A percentile compares a stretch with the other conserved stretches of the same genome.
These are phyloP conservation scores for Hirtodrosophila alboralis DNA, from an alignment of 2,888 invertebrate genomes.

Conservation along the genomic window DNA sequence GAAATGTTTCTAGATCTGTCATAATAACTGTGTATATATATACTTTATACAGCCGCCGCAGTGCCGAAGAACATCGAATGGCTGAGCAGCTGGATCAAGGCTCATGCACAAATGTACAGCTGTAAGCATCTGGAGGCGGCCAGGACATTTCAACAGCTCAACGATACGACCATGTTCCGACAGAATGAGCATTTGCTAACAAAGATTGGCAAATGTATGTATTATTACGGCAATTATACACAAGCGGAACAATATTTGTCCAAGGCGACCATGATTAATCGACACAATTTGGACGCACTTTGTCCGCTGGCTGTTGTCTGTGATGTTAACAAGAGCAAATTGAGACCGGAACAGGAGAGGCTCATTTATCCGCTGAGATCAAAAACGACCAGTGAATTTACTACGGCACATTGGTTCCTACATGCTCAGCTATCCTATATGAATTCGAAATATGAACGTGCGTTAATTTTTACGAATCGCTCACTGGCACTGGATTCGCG, in stretches of 20 bases:
- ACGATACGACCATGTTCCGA: constrained; percentile 87
- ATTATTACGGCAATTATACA: constrained; percentile 89
- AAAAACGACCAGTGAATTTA: constrained; percentile 81
- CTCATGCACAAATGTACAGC: constrained; percentile 87
- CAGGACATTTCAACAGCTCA: constrained; percentile 87
- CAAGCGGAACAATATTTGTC: constrained; percentile 86
- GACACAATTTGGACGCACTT: constrained; percentile 86
- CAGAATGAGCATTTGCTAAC: constrained; percentile 89
- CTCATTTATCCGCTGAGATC: constrained; percentile 84
- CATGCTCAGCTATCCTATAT: constrained; percentile 89
- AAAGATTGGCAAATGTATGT: constrained; percentile 89
- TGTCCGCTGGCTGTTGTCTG: constrained; percentile 88
- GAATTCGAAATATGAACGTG: constrained; percentile 86
- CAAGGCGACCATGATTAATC: constrained; percentile 85
- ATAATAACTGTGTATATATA: too few relatives aligned
- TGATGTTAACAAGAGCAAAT: constrained; percentile 85
- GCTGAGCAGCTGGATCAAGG: constrained; percentile 87
- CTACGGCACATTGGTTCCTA: constrained; percentile 90
- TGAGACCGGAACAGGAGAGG: constrained; percentile 87
- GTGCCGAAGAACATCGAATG: constrained; percentile 84
- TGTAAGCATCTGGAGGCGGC: constrained; percentile 89
- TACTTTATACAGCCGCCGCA: constrained; percentile 62
- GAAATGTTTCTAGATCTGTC: too few relatives aligned
- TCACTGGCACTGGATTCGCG: constrained; percentile 87
- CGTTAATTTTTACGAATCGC: constrained; percentile 90